A percentile compares a stretch with the other conserved stretches of the same genome.
phyloP scores from a whole-genome alignment of 1,140 invertebrate genomes.

The Elymnias hypermnestra region DNA sequence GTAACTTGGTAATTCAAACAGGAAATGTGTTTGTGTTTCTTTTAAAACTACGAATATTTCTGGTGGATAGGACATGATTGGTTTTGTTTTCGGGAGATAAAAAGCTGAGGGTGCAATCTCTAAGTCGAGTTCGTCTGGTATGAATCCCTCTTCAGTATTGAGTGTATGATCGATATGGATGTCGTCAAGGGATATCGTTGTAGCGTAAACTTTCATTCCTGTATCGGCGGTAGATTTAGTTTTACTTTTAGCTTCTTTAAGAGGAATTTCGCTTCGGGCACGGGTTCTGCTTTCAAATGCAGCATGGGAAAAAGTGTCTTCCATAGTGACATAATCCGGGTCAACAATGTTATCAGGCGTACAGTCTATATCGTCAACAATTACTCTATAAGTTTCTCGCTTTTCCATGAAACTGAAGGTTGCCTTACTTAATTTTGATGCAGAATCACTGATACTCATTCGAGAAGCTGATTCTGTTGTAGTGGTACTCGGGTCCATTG shows the following conservation, averaged over 20 bases:
- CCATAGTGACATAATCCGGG: slow-evolving; percentile 39
- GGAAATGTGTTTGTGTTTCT: slow-evolving; percentile 80
- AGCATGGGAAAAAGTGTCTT: slow-evolving; percentile 45
- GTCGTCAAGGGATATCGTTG: slow-evolving; percentile 68
- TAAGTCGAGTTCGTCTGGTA: slow-evolving; percentile 32
- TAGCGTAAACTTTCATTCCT: slow-evolving; percentile 56
- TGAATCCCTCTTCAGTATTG: slow-evolving; percentile 50
- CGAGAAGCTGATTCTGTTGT: slow-evolving; percentile 17
- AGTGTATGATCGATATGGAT: slow-evolving; percentile 66
- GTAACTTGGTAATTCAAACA: slow-evolving; percentile 80
- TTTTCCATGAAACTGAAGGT: slow-evolving; percentile 45
- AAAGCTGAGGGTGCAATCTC: slow-evolving; percentile 71
- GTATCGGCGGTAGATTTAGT: slow-evolving; percentile 25
- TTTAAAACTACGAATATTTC: slow-evolving; percentile 78
- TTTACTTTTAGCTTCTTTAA: slow-evolving; percentile 34
- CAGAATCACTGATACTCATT: slow-evolving; percentile 24
- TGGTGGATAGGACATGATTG: slow-evolving; percentile 54
- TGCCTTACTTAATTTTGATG: slow-evolving; percentile 26
- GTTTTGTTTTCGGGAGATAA: slow-evolving; percentile 61
- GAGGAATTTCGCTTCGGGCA: slow-evolving; percentile 30
- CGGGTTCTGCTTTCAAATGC: slow-evolving; percentile 45
- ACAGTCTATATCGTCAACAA: slow-evolving; percentile 32
- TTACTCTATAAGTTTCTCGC: slow-evolving; percentile 36
- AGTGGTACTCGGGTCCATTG: neutral
- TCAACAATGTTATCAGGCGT: slow-evolving; percentile 51